A percentile compares a stretch with the other conserved stretches of the same genome.
Conservation (phyloP, 2,113 vertebrate species). For the Rattus rattus region DNA sequence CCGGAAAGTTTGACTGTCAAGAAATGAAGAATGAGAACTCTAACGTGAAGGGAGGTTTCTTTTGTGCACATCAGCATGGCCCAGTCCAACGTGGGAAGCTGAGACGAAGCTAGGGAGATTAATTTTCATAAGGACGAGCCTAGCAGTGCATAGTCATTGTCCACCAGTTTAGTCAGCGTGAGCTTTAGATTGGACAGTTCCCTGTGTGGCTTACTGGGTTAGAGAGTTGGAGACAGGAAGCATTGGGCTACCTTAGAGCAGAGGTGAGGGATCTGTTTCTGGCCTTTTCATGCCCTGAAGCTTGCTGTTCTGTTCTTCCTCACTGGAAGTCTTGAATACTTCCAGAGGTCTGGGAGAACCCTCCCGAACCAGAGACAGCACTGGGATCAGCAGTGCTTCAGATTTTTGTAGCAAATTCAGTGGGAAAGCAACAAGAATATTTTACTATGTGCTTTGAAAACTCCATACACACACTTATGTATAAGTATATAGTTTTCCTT, state of each 20-base stretch:
- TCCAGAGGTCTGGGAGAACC: not conserved
- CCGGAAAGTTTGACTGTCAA: slow-evolving; percentile 15
- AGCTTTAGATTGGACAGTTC: slow-evolving; percentile 6
- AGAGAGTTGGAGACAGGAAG: not conserved
- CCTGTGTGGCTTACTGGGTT: not conserved
- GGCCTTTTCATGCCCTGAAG: not conserved
- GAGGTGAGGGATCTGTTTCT: not conserved
- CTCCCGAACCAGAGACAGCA: not conserved
- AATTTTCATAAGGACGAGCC: not conserved
- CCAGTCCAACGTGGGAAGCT: not conserved
- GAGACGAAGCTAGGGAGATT: not conserved
- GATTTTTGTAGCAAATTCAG: not conserved
- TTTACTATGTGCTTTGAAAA: not conserved
- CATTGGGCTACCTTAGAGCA: not conserved
- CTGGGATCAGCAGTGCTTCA: not conserved
- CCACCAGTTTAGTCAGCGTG: not conserved
- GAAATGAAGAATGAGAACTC: slow-evolving; percentile 45
- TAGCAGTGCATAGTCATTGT: not conserved
- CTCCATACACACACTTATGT: too few species aligned
- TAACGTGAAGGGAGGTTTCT: not conserved
- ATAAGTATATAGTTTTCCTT: not conserved
- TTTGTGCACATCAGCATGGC: not conserved
- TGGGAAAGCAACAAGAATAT: slow-evolving; percentile 21
- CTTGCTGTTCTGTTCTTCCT: not conserved
- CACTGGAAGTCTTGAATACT: not conserved